A percentile compares a stretch with the other conserved stretches of the same genome.
Evolutionary conservation across 2,113 vertebrate genomes (phyloP).

Genomic region (Mixornis gularis): DNA sequence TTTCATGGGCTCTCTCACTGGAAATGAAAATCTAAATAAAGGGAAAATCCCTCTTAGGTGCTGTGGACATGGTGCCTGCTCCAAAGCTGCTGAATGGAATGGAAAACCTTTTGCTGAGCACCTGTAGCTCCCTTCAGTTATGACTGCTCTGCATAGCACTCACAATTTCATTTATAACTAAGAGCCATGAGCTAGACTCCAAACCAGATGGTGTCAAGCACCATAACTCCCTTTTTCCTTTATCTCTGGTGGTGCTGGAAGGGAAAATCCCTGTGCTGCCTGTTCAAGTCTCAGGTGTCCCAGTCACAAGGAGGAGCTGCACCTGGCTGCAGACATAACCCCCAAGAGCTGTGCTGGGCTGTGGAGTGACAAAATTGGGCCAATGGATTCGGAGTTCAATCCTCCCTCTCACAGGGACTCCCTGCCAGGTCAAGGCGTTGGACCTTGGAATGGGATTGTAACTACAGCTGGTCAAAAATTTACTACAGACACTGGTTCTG

Average conservation of each 20-base stretch:
- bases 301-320: background rate
- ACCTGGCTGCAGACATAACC: background rate
- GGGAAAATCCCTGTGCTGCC: background rate
- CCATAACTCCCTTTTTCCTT: background rate
- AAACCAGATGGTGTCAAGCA: rapidly evolving
- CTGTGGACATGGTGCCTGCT: background rate
- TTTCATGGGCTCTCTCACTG: background rate
- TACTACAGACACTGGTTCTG: background rate
- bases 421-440: background rate
- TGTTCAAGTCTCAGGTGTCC: background rate
- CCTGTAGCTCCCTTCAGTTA: background rate
- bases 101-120: background rate
- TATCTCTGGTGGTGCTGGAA: background rate
- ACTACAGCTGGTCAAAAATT: background rate
- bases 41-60: background rate
- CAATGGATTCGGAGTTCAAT: background rate
- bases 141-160: background rate
- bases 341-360: background rate
- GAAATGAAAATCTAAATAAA: background rate
- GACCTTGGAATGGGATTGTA: background rate
- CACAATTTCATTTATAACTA: background rate
- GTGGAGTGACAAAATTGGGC: rapidly evolving
- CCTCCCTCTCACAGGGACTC: background rate
- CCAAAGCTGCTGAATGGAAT: background rate
- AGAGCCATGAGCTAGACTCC: background rate